Base-by-base conservation (phyloP, 2,888 invertebrate species). In the Lapara coniferarum region DNA sequence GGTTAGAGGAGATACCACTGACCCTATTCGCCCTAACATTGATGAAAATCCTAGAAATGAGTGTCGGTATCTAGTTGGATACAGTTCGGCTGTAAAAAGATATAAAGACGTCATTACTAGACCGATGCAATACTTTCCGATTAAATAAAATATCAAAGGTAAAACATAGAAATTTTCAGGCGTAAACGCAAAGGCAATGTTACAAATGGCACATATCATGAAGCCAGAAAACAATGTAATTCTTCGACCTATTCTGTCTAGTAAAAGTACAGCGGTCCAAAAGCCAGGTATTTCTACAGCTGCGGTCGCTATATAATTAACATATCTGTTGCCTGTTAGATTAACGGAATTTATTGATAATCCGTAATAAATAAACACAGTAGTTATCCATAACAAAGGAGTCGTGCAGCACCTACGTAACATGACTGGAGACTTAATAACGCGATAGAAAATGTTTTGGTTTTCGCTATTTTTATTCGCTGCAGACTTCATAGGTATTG, bases 311-410 rank as follows among this genome's bases (percentile, higher is more conserved):
- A 97, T 95, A 80, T 97, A 97, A 86, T 97, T 97, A 12, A 96
- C 81, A 84, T 97, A 97, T 83, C 96, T 96, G 85, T 97, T 95
- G 7, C 97, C 97, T 58, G 95, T 95, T 72, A 97, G 89, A 59
- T 95, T 94, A 7, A 97, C 96, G 0, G 97, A 96, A 87, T 97
- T 97, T 68, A 97, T 92, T 14, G 96, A 96, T 70, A 97, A 88
- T 0, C 97, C 97, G 78, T 97, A 97, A 85, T 97, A 97, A 66
- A 97, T 95, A 74, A 97, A 95, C 0, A 96, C 96, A 75, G 96
- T 96, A 1, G 97, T 95, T 66, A 97, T 95, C 97, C 97, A 97
- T 85, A 96, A 96, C 72, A 97, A 92, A n/a, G 96, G 96, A 71
- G 96, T 96, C 56, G 95, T 96, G 57, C 95, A 85, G 77, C 96